Evolutionary conservation across 1,140 invertebrate species (phyloP), one percentile per base, ranked within the genome.

Genomic region (Coelopa frigida): DNA sequence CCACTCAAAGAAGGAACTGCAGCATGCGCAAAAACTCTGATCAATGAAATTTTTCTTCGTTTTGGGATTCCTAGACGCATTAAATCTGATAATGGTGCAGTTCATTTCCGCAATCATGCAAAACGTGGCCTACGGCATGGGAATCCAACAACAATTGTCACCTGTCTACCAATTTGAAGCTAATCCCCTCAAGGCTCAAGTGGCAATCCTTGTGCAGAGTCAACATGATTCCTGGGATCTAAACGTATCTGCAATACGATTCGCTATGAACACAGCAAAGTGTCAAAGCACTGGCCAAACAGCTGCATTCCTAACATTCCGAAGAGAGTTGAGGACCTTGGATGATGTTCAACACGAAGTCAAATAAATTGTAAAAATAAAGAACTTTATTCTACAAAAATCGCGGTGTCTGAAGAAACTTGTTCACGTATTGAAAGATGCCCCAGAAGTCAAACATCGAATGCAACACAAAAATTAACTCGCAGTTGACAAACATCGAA

Each of bases 211-310:
- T 18, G 52, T 69, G 2, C 43, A 46, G 1, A 31, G 57, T 10
- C 52, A 70, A 20, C 71, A 74, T 27, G 43, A 27, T 3, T 42
- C 46, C 0, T 74, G 61, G 70, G 59, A 64, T 29, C 42, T 53
- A 2, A 46, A 62, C 21, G 47, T 74, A 2, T 49, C 57, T 1
- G 56, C 61, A 15, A 52, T 73, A 3, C 50, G 58, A 0, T 73
- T 70, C 35, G 70, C 70, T 0, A 59, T 70, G 45, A 56, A 10
- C n/a, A n/a, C n/a, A n/a, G n/a, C n/a, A n/a, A n/a, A n/a, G n/a
- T n/a, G n/a, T n/a, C n/a, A n/a, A n/a, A 51, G 58, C 1, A 74
- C 72, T 1, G 63, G 61, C 5, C 68, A 56, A 32, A 66, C 66
- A 0, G 70, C 73, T 0, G 65, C 71, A 10, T 64, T 64, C 33